Evolutionary conservation across 2,888 invertebrate genomes (phyloP).

Genomic region (Apodemia zela): DNA sequence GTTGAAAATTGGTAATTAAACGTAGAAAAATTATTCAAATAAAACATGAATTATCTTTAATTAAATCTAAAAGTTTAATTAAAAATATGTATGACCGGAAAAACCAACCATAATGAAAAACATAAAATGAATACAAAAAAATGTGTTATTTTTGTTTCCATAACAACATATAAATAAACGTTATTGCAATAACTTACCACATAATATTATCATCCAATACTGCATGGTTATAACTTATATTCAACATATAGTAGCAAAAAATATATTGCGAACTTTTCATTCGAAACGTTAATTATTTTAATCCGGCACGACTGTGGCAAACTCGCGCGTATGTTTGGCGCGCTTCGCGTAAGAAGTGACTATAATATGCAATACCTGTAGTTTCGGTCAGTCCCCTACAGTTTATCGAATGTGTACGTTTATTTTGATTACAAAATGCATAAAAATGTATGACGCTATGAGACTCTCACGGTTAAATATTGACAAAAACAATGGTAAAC

Average conservation of each 20-base stretch:
- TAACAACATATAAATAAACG: neutral
- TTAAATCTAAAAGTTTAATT: too few species aligned
- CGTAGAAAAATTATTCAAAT: too few species aligned
- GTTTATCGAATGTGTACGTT: slow-evolving; percentile 25
- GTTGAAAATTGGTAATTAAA: too few species aligned
- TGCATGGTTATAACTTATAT: slow-evolving; percentile 42
- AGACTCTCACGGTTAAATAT: slow-evolving; percentile 32
- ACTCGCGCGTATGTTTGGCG: slow-evolving; percentile 59
- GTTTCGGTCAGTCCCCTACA: slow-evolving; percentile 25
- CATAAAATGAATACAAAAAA: too few species aligned
- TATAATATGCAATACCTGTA: slow-evolving; percentile 26
- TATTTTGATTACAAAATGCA: slow-evolving; percentile 18
- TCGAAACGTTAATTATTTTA: slow-evolving; percentile 38
- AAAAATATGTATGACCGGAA: too few species aligned
- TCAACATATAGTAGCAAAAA: slow-evolving; percentile 29
- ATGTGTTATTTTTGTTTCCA: too few species aligned
- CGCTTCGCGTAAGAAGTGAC: slow-evolving; percentile 63
- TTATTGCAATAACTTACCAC: slow-evolving; percentile 52
- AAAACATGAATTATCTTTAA: too few species aligned
- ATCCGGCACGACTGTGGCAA: slow-evolving; percentile 36
- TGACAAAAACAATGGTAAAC: slow-evolving; percentile 32
- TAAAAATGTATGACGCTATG: slow-evolving; percentile 17
- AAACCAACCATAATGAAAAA: too few species aligned
- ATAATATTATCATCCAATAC: slow-evolving; percentile 54
- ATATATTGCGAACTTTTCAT: slow-evolving; percentile 26